Base-by-base conservation (phyloP, 2,797 vertebrate species). In the Columba guinea region DNA sequence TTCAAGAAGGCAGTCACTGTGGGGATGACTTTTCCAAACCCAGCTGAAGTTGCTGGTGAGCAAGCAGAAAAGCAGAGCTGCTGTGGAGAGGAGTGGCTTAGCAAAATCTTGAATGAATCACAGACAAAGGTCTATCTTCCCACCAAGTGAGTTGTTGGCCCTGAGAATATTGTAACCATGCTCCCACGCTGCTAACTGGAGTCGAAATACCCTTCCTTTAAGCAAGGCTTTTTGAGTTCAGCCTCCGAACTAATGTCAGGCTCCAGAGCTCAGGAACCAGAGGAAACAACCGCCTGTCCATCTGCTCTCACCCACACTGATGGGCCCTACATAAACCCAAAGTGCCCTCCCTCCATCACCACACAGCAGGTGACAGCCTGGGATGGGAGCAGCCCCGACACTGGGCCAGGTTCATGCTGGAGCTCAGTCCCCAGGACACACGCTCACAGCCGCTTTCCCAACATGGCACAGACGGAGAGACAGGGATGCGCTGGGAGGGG, bases 401-500 rank as follows among this genome's bases (percentile, higher is more conserved):
- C 30, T 15, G 30, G 55, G 18, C n/a, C 53, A 70, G 41, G 41
- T 18, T 44, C 41, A 19, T 44, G 41, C 17, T 44, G 41, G 41
- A 44, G 41, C 41, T 52, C 52, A 89, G 52, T 22, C 46, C 64
- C 1, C 3, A 88, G 48, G 37, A 90, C 0, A 58, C 7, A 4
- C 1, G 1, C 32, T 56, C 28, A 71, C 34, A 77, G 32, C 44
- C 21, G 12, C 71, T 77, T 83, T 53, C 74, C 7, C 3, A 77
- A 4, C 23, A 58, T 0, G 3, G 62, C 32, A 67, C 1, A 4
- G 39, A 48, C 70, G 52, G 21, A 65, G 53, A 68, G 26, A 28
- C 28, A 2, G 8, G 21, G 51, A 76, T 41, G 49, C 1, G 55
- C 1, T 3, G 53, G 19, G 56, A 2, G 0, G 23, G 16, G 3